These are phyloP conservation scores for Leptopilina myrica DNA, from an alignment of 2,888 invertebrate species.

Conservation along the genomic window DNA sequence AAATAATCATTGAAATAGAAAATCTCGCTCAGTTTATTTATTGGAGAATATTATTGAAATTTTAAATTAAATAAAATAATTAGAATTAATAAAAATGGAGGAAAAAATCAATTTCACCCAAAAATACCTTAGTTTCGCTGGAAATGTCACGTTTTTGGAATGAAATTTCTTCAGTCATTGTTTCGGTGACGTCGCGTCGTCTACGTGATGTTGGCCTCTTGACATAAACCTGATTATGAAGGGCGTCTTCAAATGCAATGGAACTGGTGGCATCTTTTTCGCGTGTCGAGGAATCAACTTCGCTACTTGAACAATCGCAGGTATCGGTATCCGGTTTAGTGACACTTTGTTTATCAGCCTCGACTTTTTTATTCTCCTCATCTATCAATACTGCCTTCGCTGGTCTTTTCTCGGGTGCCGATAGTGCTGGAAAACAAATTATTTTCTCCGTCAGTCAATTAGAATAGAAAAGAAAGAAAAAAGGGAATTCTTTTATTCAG, in stretches of 20 bases:
- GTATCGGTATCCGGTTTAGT: conserved; percentile 68
- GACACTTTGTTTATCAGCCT: conserved; percentile 63
- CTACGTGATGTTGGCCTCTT: conserved; percentile 69
- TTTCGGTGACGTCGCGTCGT: background rate
- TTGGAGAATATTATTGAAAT: too few species aligned
- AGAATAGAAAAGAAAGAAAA: background rate
- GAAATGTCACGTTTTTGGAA: background rate
- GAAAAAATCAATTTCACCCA: background rate
- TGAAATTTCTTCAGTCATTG: background rate
- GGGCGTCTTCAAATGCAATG: conserved; percentile 87
- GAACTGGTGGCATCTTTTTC: conserved; percentile 81
- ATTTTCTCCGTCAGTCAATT: background rate
- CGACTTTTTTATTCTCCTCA: conserved; percentile 67
- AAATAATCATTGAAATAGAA: too few species aligned
- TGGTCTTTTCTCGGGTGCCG: conserved; percentile 68
- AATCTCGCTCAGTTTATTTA: too few species aligned
- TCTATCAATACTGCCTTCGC: conserved; percentile 64
- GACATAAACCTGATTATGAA: conserved; percentile 87
- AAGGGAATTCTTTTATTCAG: too few species aligned
- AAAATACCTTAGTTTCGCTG: conserved; percentile 4
- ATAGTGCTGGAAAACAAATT: conserved; percentile 63
- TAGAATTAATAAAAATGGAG: too few species aligned
- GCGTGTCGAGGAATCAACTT: conserved; percentile 76
- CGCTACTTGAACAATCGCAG: conserved; percentile 76
- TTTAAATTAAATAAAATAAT: too few species aligned